A percentile compares a stretch with the other conserved stretches of the same genome.
phyloP scores from a whole-genome alignment of 2,797 vertebrate genomes.

The Phaenicophaeus curvirostris region DNA sequence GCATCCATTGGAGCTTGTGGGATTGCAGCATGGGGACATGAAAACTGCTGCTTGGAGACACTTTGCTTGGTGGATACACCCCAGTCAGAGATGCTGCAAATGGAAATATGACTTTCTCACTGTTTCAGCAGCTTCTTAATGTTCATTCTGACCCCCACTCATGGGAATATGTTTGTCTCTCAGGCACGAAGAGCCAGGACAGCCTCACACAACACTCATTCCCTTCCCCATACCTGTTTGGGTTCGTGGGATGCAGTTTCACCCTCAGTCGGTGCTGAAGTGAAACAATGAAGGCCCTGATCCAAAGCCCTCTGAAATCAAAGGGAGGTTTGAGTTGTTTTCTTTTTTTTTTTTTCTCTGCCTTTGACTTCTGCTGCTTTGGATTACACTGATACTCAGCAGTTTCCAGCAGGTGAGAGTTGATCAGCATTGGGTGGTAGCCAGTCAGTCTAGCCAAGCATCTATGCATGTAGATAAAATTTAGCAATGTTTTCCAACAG shows the following conservation, averaged over 20 bases:
- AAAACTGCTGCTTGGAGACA: background rate
- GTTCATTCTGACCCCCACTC: background rate
- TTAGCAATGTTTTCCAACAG: background rate
- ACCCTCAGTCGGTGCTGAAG: background rate
- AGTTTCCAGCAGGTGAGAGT: background rate
- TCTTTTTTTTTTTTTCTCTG: accelerated
- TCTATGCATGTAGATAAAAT: background rate
- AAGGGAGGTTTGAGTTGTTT: background rate
- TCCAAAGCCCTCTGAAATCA: background rate
- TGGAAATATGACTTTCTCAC: background rate
- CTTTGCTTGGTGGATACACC: background rate
- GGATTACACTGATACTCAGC: background rate
- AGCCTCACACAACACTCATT: background rate
- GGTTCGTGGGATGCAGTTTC: background rate
- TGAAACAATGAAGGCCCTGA: background rate
- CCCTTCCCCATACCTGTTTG: background rate
- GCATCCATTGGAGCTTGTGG: background rate
- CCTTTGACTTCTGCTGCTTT: background rate
- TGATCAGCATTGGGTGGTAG: background rate
- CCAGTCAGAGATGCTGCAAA: background rate
- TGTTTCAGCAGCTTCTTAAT: background rate
- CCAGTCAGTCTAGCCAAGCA: background rate
- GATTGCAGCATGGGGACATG: background rate
- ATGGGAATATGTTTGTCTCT: accelerated
- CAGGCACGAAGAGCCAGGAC: background rate